Base-by-base conservation (phyloP, 2,888 invertebrate genomes). In the Parnassius glacialis region DNA sequence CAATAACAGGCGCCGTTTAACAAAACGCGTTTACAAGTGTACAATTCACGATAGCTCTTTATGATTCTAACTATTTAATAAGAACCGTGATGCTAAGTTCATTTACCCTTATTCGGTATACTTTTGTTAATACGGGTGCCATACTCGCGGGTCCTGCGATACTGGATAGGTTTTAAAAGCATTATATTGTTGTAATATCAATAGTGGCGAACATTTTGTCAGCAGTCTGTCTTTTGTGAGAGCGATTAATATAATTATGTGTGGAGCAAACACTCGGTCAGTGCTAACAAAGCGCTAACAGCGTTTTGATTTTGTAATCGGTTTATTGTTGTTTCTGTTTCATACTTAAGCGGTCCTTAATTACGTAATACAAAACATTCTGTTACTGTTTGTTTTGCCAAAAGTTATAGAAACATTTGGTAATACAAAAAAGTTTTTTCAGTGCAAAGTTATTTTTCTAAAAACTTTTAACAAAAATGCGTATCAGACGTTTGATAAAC, bases 11-110 rank as follows among this genome's bases (percentile, higher is more conserved):
- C 90, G 87, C 85, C 88, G 76, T 72, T 74, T 85, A 86, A 90
- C 90, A 90, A 90, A 84, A 85, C 82, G 74, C 78, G 78, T 83
- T 83, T 89, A 90, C 90, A 90, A 90, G 90, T 91, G 90, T 90
- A 90, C 87, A 83, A 87, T 90, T 90, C 89, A 89, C 80, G 83
- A 88, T 90, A 86, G 84, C 84, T 89, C 85, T 90, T 89, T 90
- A 90, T 87, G 73, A 84, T 80, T 71, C 83, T 78, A 74, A 90
- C 85, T 76, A 70, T 83, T 80, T 84, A 83, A 73, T 69, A 66
- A 75, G 88, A 83, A 68, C 88, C 81, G 76, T 81, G 77, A 78
- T 74, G 72, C 67, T 81, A 68, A 70, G 70, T 70, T 69, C 70
- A 69, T 73, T 73, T 70, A 71, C 72, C 75, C 75, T 73, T 73